Evolutionary conservation across 1,140 invertebrate species (phyloP).

Genomic region (Cotesia vestalis): DNA sequence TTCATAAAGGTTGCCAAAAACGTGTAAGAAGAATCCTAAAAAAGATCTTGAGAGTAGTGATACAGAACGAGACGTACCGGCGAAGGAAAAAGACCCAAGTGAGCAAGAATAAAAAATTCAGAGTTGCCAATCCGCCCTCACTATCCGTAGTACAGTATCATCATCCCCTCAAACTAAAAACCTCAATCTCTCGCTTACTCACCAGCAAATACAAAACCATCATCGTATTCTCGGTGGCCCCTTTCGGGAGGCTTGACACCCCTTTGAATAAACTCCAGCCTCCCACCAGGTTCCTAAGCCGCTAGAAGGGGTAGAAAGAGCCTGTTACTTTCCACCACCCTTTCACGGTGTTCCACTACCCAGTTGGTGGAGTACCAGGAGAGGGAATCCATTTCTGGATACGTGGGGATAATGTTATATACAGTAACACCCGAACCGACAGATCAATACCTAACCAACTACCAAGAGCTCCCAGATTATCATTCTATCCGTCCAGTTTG

Average conservation of each 20-base stretch:
- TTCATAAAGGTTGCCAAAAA: no score
- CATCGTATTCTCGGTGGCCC: background rate
- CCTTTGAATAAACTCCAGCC: slow-evolving; percentile 43
- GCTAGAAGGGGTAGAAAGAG: no score
- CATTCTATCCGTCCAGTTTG: slow-evolving; percentile 58
- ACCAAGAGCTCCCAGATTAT: slow-evolving; percentile 59
- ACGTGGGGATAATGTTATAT: background rate
- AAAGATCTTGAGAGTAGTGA: no score
- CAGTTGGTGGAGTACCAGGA: slow-evolving; percentile 34
- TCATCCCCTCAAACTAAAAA: no score
- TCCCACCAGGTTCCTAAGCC: slow-evolving; percentile 44
- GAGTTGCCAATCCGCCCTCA: no score
- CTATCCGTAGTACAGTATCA: no score
- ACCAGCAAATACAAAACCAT: background rate
- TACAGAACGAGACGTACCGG: no score
- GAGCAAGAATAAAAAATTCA: no score
- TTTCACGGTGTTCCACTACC: slow-evolving; percentile 37
- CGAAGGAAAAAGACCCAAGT: no score
- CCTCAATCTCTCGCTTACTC: no score
- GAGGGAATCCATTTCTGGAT: slow-evolving; percentile 27
- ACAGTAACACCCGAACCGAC: slow-evolving; percentile 58
- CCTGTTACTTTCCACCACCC: no score
- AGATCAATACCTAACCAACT: slow-evolving; percentile 63
- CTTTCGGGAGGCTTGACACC: background rate
- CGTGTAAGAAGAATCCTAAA: no score